Evolutionary conservation across 2,888 invertebrate species (phyloP), one percentile per base, ranked within the genome.

Genomic region (Labia minor): DNA sequence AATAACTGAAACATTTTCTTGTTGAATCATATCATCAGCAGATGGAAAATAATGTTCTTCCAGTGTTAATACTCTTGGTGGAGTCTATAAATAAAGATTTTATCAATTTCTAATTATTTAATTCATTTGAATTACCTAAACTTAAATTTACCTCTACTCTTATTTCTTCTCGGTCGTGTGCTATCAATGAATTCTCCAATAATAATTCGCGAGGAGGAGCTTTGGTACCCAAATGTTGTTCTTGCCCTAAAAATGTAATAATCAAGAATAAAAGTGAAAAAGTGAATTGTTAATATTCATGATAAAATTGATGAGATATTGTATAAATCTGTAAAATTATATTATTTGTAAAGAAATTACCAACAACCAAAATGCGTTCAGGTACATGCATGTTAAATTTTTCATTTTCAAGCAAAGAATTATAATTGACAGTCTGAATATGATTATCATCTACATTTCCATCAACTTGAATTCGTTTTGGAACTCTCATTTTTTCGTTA

Each of bases 381-480:
- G 95, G 95, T 37, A 96, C 95, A 75, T 88, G 88, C 95, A 95
- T 95, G 73, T 89, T 88, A 77, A 90, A 86, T 78, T 89, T 89
- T 72, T 91, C 90, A 66, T 72, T 72, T 75, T 84, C 83, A 72
- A 82, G 81, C 87, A 87, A 88, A 61, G 82, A 72, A 62, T 76
- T 82, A 69, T 80, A 80, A 70, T 85, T 83, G 66, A 82, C 78
- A 76, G 86, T 85, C 8, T 84, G 80, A n/a, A 81, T 74, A 72
- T 78, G 76, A 66, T 89, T 87, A 66, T 86, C 85, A 73, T 86
- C 87, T 19, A 80, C 82, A 74, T 86, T 86, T 14, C 88, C 88
- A 71, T 84, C 86, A 67, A 92, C 88, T 78, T 89, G 83, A 69
- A 90, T 88, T 72, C 86, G 84, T 74, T 88, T 87, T 0, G 90